Percentiles rank a stretch among this genome's conserved stretches.
Evolutionary conservation across 2,113 vertebrate genomes (phyloP).

Genomic region (Mesitornis unicolor): DNA sequence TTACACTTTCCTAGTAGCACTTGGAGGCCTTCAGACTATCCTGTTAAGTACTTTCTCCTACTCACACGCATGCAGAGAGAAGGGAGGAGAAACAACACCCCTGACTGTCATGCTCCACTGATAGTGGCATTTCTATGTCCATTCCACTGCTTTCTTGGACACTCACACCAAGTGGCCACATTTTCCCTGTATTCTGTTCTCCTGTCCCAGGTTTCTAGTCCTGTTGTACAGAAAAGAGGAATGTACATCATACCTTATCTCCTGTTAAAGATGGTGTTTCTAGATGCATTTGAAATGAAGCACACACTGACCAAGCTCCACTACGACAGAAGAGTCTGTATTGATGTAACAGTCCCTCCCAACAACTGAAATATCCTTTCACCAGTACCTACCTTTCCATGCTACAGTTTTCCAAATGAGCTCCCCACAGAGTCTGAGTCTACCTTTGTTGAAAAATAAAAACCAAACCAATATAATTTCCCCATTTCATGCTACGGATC

Average conservation of each 20-base stretch:
- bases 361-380: neutral
- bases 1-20: fast-evolving
- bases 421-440: neutral
- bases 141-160: no score
- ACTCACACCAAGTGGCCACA: fast-evolving
- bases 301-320: fast-evolving
- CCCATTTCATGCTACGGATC: neutral
- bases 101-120: neutral
- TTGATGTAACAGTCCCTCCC: neutral
- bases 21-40: neutral
- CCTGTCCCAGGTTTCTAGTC: neutral
- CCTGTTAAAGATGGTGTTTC: neutral
- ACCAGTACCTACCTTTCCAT: neutral
- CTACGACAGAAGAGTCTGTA: neutral
- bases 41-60: fast-evolving
- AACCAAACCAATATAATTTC: fast-evolving
- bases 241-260: fast-evolving
- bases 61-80: neutral
- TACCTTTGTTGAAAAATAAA: neutral
- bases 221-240: neutral
- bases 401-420: neutral
- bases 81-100: neutral
- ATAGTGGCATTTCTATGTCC: neutral
- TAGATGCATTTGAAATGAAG: neutral
- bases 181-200: neutral